These are phyloP conservation scores for Meliscaeva auricollis DNA, from an alignment of 2,888 invertebrate species.

Conservation along the genomic window DNA sequence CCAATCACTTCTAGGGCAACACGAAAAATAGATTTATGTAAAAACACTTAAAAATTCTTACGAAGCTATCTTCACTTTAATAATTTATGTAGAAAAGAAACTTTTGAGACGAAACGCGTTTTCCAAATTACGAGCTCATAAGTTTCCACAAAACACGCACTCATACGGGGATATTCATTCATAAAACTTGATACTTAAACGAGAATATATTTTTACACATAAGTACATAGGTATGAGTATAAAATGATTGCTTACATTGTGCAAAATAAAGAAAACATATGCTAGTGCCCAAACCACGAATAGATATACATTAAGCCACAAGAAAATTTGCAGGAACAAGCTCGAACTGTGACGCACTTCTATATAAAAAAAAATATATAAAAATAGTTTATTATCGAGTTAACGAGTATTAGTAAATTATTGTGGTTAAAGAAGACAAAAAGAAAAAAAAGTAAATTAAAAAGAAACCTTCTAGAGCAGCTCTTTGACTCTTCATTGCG, in stretches of 20 bases:
- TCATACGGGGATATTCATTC: neutral
- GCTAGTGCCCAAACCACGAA: conserved; percentile 88
- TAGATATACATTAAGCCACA: conserved; percentile 92
- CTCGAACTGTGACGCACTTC: conserved; percentile 81
- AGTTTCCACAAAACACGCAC: conserved; percentile 12
- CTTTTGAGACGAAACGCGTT: conserved; percentile 3
- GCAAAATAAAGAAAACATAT: conserved; percentile 79
- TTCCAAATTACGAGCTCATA: neutral
- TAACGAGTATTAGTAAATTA: conserved; percentile 27
- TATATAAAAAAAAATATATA: conserved; percentile 64
- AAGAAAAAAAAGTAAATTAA: neutral
- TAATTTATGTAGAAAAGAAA: neutral
- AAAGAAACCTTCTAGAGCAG: conserved; percentile 63
- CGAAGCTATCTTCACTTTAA: neutral
- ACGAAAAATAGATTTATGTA: neutral
- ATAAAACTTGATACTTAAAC: conserved; percentile 8
- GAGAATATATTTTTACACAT: neutral
- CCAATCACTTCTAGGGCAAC: neutral
- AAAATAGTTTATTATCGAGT: neutral
- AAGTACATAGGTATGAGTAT: too few species aligned
- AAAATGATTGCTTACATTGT: conserved; percentile 78
- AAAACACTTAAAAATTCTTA: conserved; percentile 17
- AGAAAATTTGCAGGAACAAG: conserved; percentile 91
- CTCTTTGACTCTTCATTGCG: conserved; percentile 68
- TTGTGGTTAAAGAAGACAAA: conserved; percentile 5